Evolutionary conservation across 2,113 vertebrate genomes (phyloP).

Genomic region (Cisticola juncidis): DNA sequence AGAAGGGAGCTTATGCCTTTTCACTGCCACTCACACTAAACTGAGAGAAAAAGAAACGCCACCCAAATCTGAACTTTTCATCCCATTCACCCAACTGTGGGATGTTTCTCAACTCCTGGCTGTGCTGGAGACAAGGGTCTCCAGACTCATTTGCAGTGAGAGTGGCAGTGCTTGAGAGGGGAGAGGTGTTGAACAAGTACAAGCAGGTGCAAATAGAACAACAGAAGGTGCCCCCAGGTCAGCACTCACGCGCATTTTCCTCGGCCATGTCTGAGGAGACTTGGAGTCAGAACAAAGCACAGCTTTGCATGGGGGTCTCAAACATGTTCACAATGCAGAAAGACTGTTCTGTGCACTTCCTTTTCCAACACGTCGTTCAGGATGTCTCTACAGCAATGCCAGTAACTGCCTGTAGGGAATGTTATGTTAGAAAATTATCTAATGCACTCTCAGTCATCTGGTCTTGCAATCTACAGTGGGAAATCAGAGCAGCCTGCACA

Average conservation of each 20-base stretch:
- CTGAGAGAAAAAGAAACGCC: background rate
- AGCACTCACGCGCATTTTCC: slow-evolving; percentile 53
- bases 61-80: background rate
- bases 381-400: slow-evolving; percentile 57
- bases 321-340: slow-evolving; percentile 33
- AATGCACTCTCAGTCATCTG: slow-evolving; percentile 22
- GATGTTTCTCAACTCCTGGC: background rate
- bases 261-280: slow-evolving; percentile 56
- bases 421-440: slow-evolving; percentile 56
- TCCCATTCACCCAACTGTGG: background rate
- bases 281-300: slow-evolving; percentile 46
- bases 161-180: background rate
- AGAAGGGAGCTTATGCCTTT: background rate
- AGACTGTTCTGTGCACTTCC: slow-evolving; percentile 27
- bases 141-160: background rate
- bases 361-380: slow-evolving; percentile 31
- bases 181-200: background rate
- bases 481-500: background rate
- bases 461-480: slow-evolving; percentile 35
- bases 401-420: slow-evolving; percentile 59
- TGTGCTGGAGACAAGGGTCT: background rate
- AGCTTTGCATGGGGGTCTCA: slow-evolving; percentile 52
- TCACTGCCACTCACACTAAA: background rate
- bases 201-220: slow-evolving; percentile 12
- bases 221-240: background rate